These are phyloP conservation scores for Clavelina lepadiformis DNA, from an alignment of 23 tunicate genomes.

Conservation along the genomic window DNA sequence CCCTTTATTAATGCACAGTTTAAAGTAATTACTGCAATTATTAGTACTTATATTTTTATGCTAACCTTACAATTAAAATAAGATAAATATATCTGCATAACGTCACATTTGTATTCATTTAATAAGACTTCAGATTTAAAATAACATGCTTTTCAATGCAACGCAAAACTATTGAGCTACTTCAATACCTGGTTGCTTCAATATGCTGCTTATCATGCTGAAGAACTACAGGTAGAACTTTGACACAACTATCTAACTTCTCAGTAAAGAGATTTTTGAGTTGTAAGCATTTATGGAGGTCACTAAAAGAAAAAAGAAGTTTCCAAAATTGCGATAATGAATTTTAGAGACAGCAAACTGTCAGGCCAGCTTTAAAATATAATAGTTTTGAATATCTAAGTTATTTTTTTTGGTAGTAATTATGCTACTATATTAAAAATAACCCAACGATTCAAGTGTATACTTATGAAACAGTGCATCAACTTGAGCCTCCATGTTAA, in stretches of 20 bases:
- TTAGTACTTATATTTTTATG: too few species aligned
- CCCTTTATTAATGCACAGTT: too few species aligned
- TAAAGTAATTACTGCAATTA: too few species aligned
- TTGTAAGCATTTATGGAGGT: slow-evolving; percentile 64
- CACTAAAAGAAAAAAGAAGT: slow-evolving; percentile 3
- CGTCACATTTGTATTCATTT: too few species aligned
- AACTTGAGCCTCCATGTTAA: slow-evolving; percentile 61
- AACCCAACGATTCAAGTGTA: too few species aligned
- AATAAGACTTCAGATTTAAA: too few species aligned
- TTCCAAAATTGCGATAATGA: too few species aligned
- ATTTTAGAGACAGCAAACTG: not conserved
- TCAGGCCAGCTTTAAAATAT: not conserved
- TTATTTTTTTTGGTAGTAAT: not conserved
- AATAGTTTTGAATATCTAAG: not conserved
- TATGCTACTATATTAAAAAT: too few species aligned
- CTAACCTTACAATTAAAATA: too few species aligned
- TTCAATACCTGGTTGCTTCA: slow-evolving; percentile 45
- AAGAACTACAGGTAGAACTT: slow-evolving; percentile 40
- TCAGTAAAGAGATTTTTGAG: slow-evolving; percentile 54
- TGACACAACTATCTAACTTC: slow-evolving; percentile 41
- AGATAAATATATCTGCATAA: too few species aligned
- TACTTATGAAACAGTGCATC: slow-evolving; percentile 61
- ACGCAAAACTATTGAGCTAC: too few species aligned
- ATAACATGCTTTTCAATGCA: too few species aligned
- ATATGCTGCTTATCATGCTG: slow-evolving; percentile 49